phyloP scores from a whole-genome alignment of 2,113 vertebrate species.

The Scomber japonicus region DNA sequence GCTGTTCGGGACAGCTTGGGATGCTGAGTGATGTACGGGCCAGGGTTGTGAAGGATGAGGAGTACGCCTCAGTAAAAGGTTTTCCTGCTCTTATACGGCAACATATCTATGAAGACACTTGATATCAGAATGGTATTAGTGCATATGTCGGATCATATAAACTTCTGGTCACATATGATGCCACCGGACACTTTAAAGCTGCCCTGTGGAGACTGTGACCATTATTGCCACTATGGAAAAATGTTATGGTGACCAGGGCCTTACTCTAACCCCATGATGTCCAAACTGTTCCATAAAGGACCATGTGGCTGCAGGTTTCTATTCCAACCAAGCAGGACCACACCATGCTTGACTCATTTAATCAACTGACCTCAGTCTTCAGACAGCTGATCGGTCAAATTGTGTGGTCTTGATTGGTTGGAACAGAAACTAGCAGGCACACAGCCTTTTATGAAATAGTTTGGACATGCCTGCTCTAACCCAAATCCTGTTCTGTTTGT shows the following conservation, averaged over 20 bases:
- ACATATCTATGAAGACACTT: conserved; percentile 1
- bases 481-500: neutral
- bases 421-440: too few species aligned
- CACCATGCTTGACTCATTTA: too few species aligned
- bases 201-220: neutral
- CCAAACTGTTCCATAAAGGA: too few species aligned
- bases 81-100: conserved; percentile 13
- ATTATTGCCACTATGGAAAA: neutral
- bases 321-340: too few species aligned
- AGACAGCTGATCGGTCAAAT: too few species aligned
- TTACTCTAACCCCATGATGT: too few species aligned
- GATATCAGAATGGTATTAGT: neutral
- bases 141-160: neutral
- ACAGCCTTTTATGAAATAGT: too few species aligned
- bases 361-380: too few species aligned
- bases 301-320: too few species aligned
- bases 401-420: too few species aligned
- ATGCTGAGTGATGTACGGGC: conserved; percentile 38
- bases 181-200: neutral
- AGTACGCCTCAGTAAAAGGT: neutral
- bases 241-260: neutral
- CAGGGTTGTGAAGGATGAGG: conserved; percentile 37
- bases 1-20: conserved; percentile 5
- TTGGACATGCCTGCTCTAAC: too few species aligned
- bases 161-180: neutral